Evolutionary conservation across 2,888 invertebrate species (phyloP).

Genomic region (Nomada lathburiana): DNA sequence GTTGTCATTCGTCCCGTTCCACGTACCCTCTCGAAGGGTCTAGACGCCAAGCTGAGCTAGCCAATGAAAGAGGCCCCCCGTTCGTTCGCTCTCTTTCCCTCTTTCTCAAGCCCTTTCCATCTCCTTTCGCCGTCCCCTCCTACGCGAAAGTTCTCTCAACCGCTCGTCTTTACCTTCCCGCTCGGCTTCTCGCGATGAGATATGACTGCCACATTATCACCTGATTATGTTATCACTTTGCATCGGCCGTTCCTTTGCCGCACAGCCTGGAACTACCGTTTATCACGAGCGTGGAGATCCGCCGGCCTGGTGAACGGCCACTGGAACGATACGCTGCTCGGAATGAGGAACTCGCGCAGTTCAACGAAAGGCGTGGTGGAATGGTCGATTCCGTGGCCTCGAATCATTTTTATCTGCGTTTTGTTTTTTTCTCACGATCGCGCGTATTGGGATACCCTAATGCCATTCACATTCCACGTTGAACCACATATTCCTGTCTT

Average conservation of each 20-base stretch:
- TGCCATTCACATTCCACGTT: too few relatives aligned
- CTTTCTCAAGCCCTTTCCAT: not conserved
- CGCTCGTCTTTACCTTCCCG: conserved; percentile 41
- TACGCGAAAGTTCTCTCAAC: not conserved
- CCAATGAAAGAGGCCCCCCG: conserved; percentile 64
- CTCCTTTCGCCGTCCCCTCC: conserved; percentile 38
- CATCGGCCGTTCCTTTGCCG: conserved; percentile 79
- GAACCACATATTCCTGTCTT: too few relatives aligned
- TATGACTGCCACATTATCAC: conserved; percentile 81
- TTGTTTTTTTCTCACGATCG: too few relatives aligned
- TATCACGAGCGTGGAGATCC: conserved; percentile 71
- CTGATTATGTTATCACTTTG: conserved; percentile 83
- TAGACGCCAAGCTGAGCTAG: conserved; percentile 60
- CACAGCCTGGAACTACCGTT: conserved; percentile 75
- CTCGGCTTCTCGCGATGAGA: conserved; percentile 73
- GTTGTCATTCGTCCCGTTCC: conserved; percentile 72
- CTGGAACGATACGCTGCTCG: conserved; percentile 21
- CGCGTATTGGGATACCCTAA: too few relatives aligned
- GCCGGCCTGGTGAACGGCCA: conserved; percentile 49
- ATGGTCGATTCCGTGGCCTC: not conserved
- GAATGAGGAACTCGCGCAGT: conserved; percentile 26
- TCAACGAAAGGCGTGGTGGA: not conserved
- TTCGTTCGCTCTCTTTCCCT: conserved; percentile 7
- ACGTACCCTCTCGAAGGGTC: conserved; percentile 56
- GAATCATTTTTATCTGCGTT: not conserved